These are phyloP conservation scores for Cacoxenus indagator DNA, from an alignment of 2,888 invertebrate genomes.

Conservation along the genomic window DNA sequence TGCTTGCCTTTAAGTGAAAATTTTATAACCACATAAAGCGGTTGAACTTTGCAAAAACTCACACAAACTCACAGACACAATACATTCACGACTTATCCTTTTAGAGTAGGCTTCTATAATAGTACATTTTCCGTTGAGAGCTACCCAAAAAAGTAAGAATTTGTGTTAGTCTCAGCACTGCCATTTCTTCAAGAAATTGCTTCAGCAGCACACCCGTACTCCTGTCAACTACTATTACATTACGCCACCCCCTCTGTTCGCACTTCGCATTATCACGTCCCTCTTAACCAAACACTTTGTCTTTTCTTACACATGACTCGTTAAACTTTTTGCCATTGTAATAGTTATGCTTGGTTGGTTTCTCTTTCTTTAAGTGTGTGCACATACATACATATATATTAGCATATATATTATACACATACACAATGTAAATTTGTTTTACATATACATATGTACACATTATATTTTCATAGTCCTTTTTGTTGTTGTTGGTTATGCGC, in stretches of 20 bases:
- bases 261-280: not conserved
- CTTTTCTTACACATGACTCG: slow-evolving; percentile 50
- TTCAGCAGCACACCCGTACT: not conserved
- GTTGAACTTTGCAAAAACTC: slow-evolving; percentile 38
- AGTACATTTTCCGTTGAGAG: slow-evolving; percentile 34
- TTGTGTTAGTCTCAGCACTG: not conserved
- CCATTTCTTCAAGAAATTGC: not conserved
- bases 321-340: slow-evolving; percentile 61
- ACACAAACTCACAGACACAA: slow-evolving; percentile 30
- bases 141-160: not conserved
- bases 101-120: slow-evolving; percentile 27
- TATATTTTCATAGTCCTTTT: not conserved
- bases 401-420: not conserved
- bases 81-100: slow-evolving; percentile 4
- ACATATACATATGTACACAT: not conserved
- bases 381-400: slow-evolving; percentile 9
- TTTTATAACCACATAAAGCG: slow-evolving; percentile 33
- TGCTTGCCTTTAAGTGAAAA: slow-evolving; percentile 20
- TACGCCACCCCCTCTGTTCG: not conserved
- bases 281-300: not conserved
- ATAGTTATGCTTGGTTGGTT: slow-evolving; percentile 58
- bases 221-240: not conserved
- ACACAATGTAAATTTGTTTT: no score
- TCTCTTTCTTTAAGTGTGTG: slow-evolving; percentile 32
- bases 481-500: slow-evolving; percentile 52